Base-by-base conservation (phyloP, 2,797 vertebrate genomes). In the Neosilurus hyrtlii region DNA sequence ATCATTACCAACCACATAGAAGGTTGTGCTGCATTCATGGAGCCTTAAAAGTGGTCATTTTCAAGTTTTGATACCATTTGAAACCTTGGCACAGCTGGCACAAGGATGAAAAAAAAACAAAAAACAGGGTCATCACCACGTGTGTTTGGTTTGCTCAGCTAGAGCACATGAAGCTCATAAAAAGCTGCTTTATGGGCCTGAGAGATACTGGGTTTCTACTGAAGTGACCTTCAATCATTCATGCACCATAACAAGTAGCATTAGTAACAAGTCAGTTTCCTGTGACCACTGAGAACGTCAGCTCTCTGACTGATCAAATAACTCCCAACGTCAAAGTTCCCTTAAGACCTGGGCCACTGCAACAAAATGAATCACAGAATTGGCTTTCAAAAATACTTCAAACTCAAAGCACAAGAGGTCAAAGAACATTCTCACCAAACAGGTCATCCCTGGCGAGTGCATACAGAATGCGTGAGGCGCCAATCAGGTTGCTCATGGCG, bases 401-500 rank as follows among this genome's bases (percentile, higher is more conserved):
- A 68, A 68, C n/a, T 73, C 26, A 2, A 12, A 3, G 35, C 0
- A 20, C 4, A 68, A 49, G 24, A 8, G 4, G 49, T 15, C 70
- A 16, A 14, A 15, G n/a, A 11, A 22, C 8, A 9, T 24, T 26
- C 95, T 89, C 90, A 96, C 96, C 96, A 1, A 97, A 97, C 84
- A 97, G 88, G 90, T 97, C 95, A 22, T 97, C 96, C 65, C 94
- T 92, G 43, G 96, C 96, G 88, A 97, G 89, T 3, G 96, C 96
- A 0, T 96, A 97, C 7, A 98, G 95, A 89, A 97, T 96, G 9
- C 96, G 95, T 0, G 97, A 97, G 0, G 96, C 96, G 49, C 97
- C 96, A 0, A 97, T 97, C 57, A 97, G 93, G 89, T 96, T 96
- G 90, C 96, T 96, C 96, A 97, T 97, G 85, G 97, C 95, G 0